Evolutionary conservation across 2,888 invertebrate genomes (phyloP).

Genomic region (Pseudococcus jackbeardsleyi): DNA sequence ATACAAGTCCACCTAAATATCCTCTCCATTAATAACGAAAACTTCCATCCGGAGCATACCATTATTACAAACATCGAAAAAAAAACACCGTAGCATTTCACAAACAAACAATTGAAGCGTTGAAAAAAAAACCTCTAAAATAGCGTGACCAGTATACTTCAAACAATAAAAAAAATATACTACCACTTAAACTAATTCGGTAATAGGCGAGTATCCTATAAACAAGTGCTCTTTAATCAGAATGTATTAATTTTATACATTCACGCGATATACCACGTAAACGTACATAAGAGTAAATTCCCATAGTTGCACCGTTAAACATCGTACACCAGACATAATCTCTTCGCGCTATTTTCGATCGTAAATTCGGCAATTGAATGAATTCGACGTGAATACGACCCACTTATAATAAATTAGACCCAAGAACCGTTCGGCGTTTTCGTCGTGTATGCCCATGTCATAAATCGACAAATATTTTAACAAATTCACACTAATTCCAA

Average conservation of each 20-base stretch:
- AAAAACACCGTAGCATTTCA: neutral
- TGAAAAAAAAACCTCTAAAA: neutral
- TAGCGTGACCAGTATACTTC: constrained; percentile 23
- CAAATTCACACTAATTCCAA: constrained; percentile 1
- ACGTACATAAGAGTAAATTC: neutral
- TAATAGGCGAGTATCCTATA: constrained; percentile 5
- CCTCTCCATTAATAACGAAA: neutral
- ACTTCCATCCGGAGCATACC: constrained; percentile 13
- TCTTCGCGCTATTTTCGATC: neutral
- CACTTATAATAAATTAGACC: constrained; percentile 2
- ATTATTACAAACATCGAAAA: neutral
- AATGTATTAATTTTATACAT: constrained; percentile 9
- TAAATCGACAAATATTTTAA: constrained; percentile 20
- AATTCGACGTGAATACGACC: neutral
- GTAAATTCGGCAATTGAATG: constrained; percentile 30
- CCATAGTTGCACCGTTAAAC: constrained; percentile 25
- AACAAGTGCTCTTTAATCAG: constrained; percentile 33
- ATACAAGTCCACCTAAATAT: neutral
- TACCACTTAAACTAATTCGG: constrained; percentile 33
- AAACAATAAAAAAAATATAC: constrained; percentile 21
- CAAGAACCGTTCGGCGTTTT: neutral
- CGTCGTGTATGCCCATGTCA: neutral
- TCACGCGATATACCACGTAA: neutral
- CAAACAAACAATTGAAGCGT: constrained; percentile 22
- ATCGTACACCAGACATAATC: neutral